These are phyloP conservation scores for Criorhina ranunculi DNA, from an alignment of 2,888 invertebrate species.

Conservation along the genomic window DNA sequence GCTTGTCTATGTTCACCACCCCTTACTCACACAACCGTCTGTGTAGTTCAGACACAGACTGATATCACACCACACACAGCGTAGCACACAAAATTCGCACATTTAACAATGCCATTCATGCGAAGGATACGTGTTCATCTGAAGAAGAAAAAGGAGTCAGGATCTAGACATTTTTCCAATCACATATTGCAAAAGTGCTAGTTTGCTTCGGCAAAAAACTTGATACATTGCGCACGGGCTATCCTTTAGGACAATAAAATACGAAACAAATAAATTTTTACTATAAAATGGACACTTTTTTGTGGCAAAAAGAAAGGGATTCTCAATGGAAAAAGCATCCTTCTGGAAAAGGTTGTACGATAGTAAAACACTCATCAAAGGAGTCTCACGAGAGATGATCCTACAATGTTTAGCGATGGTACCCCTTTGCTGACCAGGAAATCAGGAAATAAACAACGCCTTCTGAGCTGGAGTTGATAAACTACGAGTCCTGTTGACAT, in stretches of 20 bases:
- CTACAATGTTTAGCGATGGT: conserved; percentile 1
- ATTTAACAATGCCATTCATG: conserved; percentile 70
- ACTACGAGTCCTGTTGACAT: conserved; percentile 58
- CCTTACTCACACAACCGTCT: not conserved
- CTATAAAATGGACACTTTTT: conserved; percentile 10
- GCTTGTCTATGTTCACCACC: not conserved
- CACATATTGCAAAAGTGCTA: conserved; percentile 22
- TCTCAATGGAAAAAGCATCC: not conserved
- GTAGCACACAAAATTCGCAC: conserved; percentile 53
- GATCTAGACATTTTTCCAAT: conserved; percentile 66
- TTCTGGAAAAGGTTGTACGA: conserved; percentile 1
- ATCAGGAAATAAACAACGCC: conserved; percentile 50
- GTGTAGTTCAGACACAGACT: conserved; percentile 14
- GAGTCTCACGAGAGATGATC: conserved; percentile 22
- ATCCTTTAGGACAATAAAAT: conserved; percentile 44
- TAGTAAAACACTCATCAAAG: not conserved
- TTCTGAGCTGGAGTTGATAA: conserved; percentile 50
- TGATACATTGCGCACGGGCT: conserved; percentile 15
- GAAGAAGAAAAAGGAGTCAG: conserved; percentile 2
- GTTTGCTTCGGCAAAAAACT: conserved; percentile 30
- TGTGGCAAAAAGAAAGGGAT: not conserved
- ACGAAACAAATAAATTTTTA: conserved; percentile 56
- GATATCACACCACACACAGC: conserved; percentile 34
- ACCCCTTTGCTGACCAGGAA: conserved; percentile 1
- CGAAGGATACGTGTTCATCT: conserved; percentile 61